Evolutionary conservation across 2,888 invertebrate genomes (phyloP), one percentile per base, ranked within the genome.

Genomic region (Stenodema calcarata): DNA sequence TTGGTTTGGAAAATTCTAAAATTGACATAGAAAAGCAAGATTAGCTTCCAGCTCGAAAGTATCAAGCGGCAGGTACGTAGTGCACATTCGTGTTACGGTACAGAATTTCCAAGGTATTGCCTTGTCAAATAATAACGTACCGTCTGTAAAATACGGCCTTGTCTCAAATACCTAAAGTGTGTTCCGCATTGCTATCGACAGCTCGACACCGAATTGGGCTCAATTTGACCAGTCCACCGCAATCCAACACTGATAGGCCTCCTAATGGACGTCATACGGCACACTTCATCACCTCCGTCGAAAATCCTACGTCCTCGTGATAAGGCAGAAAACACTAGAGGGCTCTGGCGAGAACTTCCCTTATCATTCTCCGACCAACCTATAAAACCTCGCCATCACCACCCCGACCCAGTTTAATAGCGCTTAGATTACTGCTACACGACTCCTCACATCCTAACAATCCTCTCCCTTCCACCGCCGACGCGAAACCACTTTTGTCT

Each of bases 311-410:
- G n/a, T 9, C 54, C 18, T 23, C 62, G 62, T 62, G 62, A 62
- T 62, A 62, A 62, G 62, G 62, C 62, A 18, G 50, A 50, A n/a
- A 62, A 62, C 62, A 18, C 18, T 27, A 23, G 62, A 62, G 62
- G 12, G 62, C 62, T 62, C 62, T 62, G 62, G 62, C 62, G 62
- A 23, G 62, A 62, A 62, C 62, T 62, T 62, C 78, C 44, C 78
- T 78, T 78, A 78, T 78, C 78, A 78, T 28, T 44, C 41, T 12
- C 23, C 78, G 42, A 62, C 62, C 62, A 23, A 62, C 78, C 78
- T 44, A 78, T 78, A 78, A 78, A 78, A 78, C 78, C 42, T 78
- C 44, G 35, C 78, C 78, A 78, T 44, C 78, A 42, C 78, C 78
- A 23, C 78, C 35, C 30, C 75, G 78, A 42, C 41, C 41, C 78